These are phyloP conservation scores for Notocelia uddmanniana DNA, from an alignment of 2,888 invertebrate species.

Conservation along the genomic window DNA sequence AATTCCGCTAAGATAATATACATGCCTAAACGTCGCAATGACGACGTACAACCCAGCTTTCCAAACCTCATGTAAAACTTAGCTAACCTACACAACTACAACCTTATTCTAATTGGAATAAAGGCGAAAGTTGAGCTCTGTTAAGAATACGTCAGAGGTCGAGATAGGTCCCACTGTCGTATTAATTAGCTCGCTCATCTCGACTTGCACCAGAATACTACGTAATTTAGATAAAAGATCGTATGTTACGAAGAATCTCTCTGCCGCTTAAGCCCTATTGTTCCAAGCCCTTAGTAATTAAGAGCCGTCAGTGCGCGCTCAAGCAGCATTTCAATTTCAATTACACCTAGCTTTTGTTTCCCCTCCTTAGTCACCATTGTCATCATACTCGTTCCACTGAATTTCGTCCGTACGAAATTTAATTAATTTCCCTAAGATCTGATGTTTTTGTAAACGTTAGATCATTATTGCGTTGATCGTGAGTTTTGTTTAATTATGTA, in stretches of 20 bases:
- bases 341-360: conserved; percentile 55
- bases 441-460: conserved; percentile 29
- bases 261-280: conserved; percentile 14
- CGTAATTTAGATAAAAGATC: background rate
- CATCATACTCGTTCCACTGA: conserved; percentile 51
- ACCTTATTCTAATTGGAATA: background rate
- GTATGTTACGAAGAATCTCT: background rate
- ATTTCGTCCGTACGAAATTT: conserved; percentile 52
- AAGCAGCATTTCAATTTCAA: conserved; percentile 56
- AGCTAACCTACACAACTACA: background rate
- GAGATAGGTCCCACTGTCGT: conserved; percentile 13
- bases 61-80: background rate
- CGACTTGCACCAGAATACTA: conserved; percentile 43
- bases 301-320: conserved; percentile 39
- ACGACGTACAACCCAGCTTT: background rate
- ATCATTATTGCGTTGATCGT: conserved; percentile 3
- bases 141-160: conserved; percentile 5
- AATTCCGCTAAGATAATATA: conserved; percentile 12
- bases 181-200: conserved; percentile 44
- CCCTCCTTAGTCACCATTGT: conserved; percentile 52
- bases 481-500: background rate
- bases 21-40: background rate
- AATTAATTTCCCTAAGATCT: conserved; percentile 53
- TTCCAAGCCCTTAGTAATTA: conserved; percentile 48
- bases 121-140: background rate